Percentiles rank a stretch among this genome's conserved stretches.
phyloP scores from a whole-genome alignment of 2,797 vertebrate genomes.

The Leptoclinus maculatus region DNA sequence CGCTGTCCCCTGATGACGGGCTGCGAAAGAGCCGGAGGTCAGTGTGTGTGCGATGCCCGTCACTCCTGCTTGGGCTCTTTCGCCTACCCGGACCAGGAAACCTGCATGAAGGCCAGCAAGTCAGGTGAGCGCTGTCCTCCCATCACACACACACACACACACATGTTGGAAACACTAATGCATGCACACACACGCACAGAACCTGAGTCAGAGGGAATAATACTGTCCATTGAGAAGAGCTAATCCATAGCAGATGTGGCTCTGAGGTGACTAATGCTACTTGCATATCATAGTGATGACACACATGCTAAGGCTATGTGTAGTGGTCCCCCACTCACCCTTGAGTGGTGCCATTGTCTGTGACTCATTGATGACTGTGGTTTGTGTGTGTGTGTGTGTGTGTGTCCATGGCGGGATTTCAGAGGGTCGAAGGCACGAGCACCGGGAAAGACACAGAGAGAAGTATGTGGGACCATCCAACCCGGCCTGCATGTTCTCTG shows the following conservation, averaged over 20 bases:
- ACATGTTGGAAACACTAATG: slow-evolving; percentile 7
- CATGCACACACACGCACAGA: neutral
- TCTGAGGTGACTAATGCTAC: slow-evolving; percentile 71
- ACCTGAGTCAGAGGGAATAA: slow-evolving; percentile 47
- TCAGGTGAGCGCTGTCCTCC: slow-evolving; percentile 73
- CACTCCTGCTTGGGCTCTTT: slow-evolving; percentile 83
- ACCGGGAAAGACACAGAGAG: slow-evolving; percentile 77
- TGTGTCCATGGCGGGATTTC: slow-evolving; percentile 53
- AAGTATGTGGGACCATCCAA: slow-evolving; percentile 82
- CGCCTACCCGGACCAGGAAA: slow-evolving; percentile 79
- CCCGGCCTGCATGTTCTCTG: slow-evolving; percentile 84
- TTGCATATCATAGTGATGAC: slow-evolving; percentile 76
- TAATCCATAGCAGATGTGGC: slow-evolving; percentile 79
- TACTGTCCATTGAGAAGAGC: slow-evolving; percentile 57
- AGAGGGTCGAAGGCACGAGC: slow-evolving; percentile 78
- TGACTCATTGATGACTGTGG: slow-evolving; percentile 70
- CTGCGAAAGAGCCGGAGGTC: slow-evolving; percentile 77
- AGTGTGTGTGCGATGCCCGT: slow-evolving; percentile 82
- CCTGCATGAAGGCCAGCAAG: slow-evolving; percentile 75
- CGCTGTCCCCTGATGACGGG: slow-evolving; percentile 83
- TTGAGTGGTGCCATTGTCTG: slow-evolving; percentile 59
- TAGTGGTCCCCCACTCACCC: slow-evolving; percentile 35
- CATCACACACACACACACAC: neutral
- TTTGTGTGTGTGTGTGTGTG: slow-evolving; percentile 13
- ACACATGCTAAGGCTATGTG: slow-evolving; percentile 58